These are phyloP conservation scores for Coregonus sp. DNA, from an alignment of 2,797 vertebrate species.

Conservation along the genomic window DNA sequence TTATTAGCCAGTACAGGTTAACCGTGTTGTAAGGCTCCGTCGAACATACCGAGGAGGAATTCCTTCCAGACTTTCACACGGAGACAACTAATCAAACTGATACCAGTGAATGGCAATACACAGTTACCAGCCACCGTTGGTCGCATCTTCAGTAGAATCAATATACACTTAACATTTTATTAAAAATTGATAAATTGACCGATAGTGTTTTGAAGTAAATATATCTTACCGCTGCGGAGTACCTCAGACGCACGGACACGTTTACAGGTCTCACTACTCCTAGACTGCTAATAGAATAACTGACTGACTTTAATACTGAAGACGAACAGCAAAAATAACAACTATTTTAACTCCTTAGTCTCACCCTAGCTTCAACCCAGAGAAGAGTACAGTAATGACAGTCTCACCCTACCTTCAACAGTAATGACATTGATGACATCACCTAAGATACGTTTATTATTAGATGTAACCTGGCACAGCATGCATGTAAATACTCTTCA, in stretches of 20 bases:
- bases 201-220: slow-evolving; percentile 44
- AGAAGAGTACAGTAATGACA: slow-evolving; percentile 6
- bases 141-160: slow-evolving; percentile 25
- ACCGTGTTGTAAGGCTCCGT: slow-evolving; percentile 35
- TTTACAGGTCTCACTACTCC: slow-evolving; percentile 26
- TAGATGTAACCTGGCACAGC: slow-evolving; percentile 10
- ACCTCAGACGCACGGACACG: not conserved
- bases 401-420: not conserved
- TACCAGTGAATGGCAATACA: slow-evolving; percentile 34
- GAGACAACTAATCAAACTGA: slow-evolving; percentile 15
- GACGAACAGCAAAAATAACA: slow-evolving; percentile 37
- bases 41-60: slow-evolving; percentile 18
- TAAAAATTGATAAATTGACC: slow-evolving; percentile 17
- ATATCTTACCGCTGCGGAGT: slow-evolving; percentile 18
- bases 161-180: slow-evolving; percentile 23
- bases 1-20: slow-evolving; percentile 68
- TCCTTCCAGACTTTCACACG: slow-evolving; percentile 33
- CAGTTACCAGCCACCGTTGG: slow-evolving; percentile 33
- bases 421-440: slow-evolving; percentile 23
- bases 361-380: not conserved
- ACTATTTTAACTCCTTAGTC: not conserved
- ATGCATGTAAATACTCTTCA: slow-evolving; percentile 57
- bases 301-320: slow-evolving; percentile 25
- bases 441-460: slow-evolving; percentile 35
- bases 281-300: slow-evolving; percentile 33